A percentile compares a stretch with the other conserved stretches of the same genome.
Conservation (phyloP, 2,888 invertebrate genomes). For the Hecatera dysodea region DNA sequence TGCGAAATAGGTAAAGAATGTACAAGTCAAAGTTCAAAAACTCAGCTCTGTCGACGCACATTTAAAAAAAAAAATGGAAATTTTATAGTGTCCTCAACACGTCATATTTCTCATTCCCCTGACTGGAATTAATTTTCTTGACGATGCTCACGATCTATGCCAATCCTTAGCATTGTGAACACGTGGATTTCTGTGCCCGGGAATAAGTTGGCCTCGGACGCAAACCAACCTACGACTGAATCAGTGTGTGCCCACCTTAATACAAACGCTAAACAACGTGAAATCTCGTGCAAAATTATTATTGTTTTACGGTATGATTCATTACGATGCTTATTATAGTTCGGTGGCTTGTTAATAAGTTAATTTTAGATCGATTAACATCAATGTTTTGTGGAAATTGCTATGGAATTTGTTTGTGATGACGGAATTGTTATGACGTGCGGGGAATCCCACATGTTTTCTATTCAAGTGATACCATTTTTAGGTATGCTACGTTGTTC, state of each 20-base stretch:
- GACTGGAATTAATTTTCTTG: too few species aligned
- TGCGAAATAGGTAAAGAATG: background rate
- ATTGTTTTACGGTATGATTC: conserved; percentile 41
- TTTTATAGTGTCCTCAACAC: background rate
- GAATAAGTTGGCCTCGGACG: too few species aligned
- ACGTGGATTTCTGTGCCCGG: too few species aligned
- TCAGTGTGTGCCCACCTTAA: conserved; percentile 5
- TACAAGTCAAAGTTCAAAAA: background rate
- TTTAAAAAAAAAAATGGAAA: too few species aligned
- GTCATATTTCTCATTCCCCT: too few species aligned
- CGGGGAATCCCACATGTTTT: conserved; percentile 35
- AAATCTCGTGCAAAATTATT: conserved; percentile 27
- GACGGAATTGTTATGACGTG: conserved; percentile 45
- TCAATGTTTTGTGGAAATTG: conserved; percentile 38
- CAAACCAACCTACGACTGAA: too few species aligned
- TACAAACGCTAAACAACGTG: conserved; percentile 22
- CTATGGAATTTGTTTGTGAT: conserved; percentile 25
- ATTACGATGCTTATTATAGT: conserved; percentile 33
- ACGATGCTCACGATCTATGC: too few species aligned
- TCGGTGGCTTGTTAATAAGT: conserved; percentile 35
- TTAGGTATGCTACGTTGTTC: background rate
- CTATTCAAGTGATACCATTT: background rate
- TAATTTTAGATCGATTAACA: conserved; percentile 54
- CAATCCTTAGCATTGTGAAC: too few species aligned
- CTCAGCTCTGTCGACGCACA: too few species aligned